phyloP scores from a whole-genome alignment of 2,888 invertebrate species.

The Meiosimyza decipiens region DNA sequence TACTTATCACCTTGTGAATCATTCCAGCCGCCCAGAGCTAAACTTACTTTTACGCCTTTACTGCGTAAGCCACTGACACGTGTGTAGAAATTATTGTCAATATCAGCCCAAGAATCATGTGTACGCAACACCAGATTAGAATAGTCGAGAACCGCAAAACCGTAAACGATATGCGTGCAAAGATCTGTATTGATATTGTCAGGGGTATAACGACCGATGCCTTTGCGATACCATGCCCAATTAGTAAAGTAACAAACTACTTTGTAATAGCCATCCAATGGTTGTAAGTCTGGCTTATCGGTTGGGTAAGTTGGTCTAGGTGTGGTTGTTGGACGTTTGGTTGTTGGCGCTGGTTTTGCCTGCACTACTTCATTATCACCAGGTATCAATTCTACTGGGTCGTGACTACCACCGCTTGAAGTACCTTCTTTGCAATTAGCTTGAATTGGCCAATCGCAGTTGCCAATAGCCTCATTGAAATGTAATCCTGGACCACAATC shows the following conservation, averaged over 20 bases:
- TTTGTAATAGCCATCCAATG: slow-evolving; percentile 77
- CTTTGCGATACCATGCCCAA: slow-evolving; percentile 92
- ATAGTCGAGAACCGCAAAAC: slow-evolving; percentile 90
- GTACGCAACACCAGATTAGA: slow-evolving; percentile 82
- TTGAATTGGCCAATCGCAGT: slow-evolving; percentile 79
- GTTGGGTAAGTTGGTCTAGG: slow-evolving; percentile 59
- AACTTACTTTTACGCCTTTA: slow-evolving; percentile 83
- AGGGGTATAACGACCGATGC: slow-evolving; percentile 83
- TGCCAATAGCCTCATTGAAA: slow-evolving; percentile 76
- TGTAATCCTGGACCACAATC: slow-evolving; percentile 79
- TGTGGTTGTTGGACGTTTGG: slow-evolving; percentile 52
- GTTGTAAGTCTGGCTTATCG: slow-evolving; percentile 64
- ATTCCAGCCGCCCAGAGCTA: slow-evolving; percentile 96
- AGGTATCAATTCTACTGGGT: slow-evolving; percentile 38
- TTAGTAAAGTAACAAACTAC: slow-evolving; percentile 93
- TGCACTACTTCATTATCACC: slow-evolving; percentile 46
- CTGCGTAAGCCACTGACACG: slow-evolving; percentile 82
- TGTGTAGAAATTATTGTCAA: slow-evolving; percentile 88
- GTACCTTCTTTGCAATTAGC: slow-evolving; percentile 70
- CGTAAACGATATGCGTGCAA: slow-evolving; percentile 93
- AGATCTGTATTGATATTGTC: slow-evolving; percentile 87
- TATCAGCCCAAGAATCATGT: slow-evolving; percentile 91
- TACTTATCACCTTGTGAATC: slow-evolving; percentile 92
- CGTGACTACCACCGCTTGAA: slow-evolving; percentile 35
- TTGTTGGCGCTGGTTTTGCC: slow-evolving; percentile 51